phyloP scores from a whole-genome alignment of 2,113 vertebrate genomes.

The Lampris megalopsis region DNA sequence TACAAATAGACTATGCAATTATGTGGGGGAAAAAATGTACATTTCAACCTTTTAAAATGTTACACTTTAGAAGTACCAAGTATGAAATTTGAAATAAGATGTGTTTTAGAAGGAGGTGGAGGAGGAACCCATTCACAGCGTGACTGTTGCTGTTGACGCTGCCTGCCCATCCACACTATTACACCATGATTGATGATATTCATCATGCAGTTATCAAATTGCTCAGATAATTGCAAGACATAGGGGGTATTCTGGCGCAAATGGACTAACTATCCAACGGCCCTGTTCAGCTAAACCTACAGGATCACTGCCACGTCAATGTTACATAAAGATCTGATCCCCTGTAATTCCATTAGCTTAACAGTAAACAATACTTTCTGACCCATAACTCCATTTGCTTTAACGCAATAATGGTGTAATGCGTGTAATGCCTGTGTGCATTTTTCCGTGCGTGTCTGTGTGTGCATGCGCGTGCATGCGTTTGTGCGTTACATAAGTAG shows the following conservation, averaged over 20 bases:
- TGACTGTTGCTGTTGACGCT: slow-evolving; percentile 21
- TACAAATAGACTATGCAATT: slow-evolving; percentile 65
- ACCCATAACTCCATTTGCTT: slow-evolving; percentile 56
- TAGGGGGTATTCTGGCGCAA: slow-evolving; percentile 42
- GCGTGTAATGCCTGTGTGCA: slow-evolving; percentile 8
- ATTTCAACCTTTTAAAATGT: slow-evolving; percentile 49
- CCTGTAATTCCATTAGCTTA: slow-evolving; percentile 51
- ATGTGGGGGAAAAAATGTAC: slow-evolving; percentile 33
- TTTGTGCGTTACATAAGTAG: slow-evolving; percentile 74
- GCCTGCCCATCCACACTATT: slow-evolving; percentile 46
- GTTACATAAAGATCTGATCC: slow-evolving; percentile 48
- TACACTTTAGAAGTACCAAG: slow-evolving; percentile 24
- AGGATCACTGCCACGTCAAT: slow-evolving; percentile 36
- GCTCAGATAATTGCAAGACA: slow-evolving; percentile 63
- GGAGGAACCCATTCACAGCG: neutral
- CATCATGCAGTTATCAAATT: slow-evolving; percentile 66
- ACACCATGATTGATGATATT: slow-evolving; percentile 67
- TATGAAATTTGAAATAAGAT: slow-evolving; percentile 20
- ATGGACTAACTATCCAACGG: slow-evolving; percentile 29
- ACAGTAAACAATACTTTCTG: slow-evolving; percentile 62
- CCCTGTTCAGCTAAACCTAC: slow-evolving; percentile 41
- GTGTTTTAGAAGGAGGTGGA: slow-evolving; percentile 11
- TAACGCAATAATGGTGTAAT: slow-evolving; percentile 68
- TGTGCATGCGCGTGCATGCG: slow-evolving; percentile 19
- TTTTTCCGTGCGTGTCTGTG: slow-evolving; percentile 32